These are phyloP conservation scores for Aphelinus atriplicis DNA, from an alignment of 1,140 invertebrate species.

Conservation along the genomic window DNA sequence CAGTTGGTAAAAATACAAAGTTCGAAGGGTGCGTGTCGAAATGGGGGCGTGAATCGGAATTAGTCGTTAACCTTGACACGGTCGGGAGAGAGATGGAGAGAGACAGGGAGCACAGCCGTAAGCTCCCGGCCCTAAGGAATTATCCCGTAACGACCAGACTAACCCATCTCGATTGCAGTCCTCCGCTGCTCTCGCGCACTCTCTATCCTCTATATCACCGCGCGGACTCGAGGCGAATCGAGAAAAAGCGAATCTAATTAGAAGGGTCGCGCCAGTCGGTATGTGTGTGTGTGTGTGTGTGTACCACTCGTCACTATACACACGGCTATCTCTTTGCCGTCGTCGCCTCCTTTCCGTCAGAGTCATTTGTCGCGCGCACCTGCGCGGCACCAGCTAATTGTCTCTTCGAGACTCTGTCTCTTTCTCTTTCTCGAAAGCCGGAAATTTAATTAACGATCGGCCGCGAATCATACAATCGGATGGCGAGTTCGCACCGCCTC, in stretches of 20 bases:
- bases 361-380: constrained; percentile 36
- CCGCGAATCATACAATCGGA: not conserved
- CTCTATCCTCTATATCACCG: too few relatives aligned
- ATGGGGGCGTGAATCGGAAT: too few relatives aligned
- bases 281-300: not conserved
- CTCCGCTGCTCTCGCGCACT: too few relatives aligned
- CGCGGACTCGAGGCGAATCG: too few relatives aligned
- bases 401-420: constrained; percentile 2
- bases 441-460: constrained; percentile 37
- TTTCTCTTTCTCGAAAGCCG: not conserved
- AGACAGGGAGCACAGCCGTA: too few relatives aligned
- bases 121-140: too few relatives aligned
- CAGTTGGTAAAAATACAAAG: too few relatives aligned
- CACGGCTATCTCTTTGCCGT: not conserved
- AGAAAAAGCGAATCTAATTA: constrained; percentile 35
- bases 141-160: too few relatives aligned
- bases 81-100: too few relatives aligned
- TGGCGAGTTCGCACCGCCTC: not conserved
- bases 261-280: constrained; percentile 5
- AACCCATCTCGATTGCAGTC: too few relatives aligned
- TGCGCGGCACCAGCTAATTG: constrained; percentile 16
- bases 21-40: too few relatives aligned
- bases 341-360: constrained; percentile 1
- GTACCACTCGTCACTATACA: not conserved
- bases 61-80: too few relatives aligned